Evolutionary conservation across 2,888 invertebrate genomes (phyloP), one percentile per base, ranked within the genome.

Genomic region (Lamellibrachia satsuma): DNA sequence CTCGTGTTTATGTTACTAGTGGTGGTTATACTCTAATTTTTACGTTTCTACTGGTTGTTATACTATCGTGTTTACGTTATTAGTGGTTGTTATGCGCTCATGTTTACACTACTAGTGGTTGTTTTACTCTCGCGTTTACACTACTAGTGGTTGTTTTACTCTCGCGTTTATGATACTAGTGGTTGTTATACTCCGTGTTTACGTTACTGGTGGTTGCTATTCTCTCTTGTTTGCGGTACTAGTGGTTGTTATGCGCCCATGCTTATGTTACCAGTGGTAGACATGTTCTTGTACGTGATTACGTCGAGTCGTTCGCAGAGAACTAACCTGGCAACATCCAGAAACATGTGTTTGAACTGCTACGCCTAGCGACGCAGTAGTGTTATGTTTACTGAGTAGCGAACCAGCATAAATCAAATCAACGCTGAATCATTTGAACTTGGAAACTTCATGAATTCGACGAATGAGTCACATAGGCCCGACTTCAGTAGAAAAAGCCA

Each of bases 351-450:
- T 75, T 11, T 75, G 75, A 22, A 22, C 75, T 75, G 22, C 75
- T n/a, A 75, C 22, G 75, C 15, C 75, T 22, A 75, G 75, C 15
- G 15, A 75, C 75, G 75, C 75, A 75, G 75, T 22, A 75, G 15
- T 75, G 75, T n/a, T 22, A 75, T 75, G 75, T 75, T 75, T 75
- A 75, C 22, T 4, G 75, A 75, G 75, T 15, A 22, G 75, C 6
- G 75, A 75, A n/a, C 75, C 22, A 75, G 1, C n/a, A 75, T 22
- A 75, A 75, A 75, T 75, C 75, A n/a, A 15, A 75, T 75, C 22
- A 75, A 75, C 75, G 22, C 75, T 75, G 75, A 75, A 22, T 75
- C 75, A 75, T 75, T 75, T 75, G n/a, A 75, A 75, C 75, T 75
- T 75, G 75, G 15, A 75, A 75, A 39, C 39, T 39, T 39, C 39